Evolutionary conservation across 2,113 vertebrate genomes (phyloP).

Genomic region (Corydoras maculifer): DNA sequence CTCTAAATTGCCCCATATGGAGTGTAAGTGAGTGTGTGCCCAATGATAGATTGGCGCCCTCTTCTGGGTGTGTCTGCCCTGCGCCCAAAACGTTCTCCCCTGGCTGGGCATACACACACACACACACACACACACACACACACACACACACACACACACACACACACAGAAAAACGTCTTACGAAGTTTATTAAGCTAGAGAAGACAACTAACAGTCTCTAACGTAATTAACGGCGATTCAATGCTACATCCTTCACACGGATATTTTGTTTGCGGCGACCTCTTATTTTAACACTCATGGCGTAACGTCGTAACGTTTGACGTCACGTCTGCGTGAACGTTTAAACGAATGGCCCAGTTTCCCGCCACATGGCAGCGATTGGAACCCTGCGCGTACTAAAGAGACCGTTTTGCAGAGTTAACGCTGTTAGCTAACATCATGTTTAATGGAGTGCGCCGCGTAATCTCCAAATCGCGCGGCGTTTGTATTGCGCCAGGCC

Average conservation of each 20-base stretch:
- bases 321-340: slow-evolving; percentile 39
- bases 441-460: slow-evolving; percentile 20
- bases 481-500: slow-evolving; percentile 26
- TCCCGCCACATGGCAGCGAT: slow-evolving; percentile 22
- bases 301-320: too few relatives aligned
- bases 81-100: too few relatives aligned
- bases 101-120: too few relatives aligned
- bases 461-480: slow-evolving; percentile 20
- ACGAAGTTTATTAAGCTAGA: too few relatives aligned
- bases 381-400: neutral
- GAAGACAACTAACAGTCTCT: too few relatives aligned
- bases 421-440: slow-evolving; percentile 11
- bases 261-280: slow-evolving; percentile 47
- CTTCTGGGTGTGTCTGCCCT: too few relatives aligned
- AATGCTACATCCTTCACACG: slow-evolving; percentile 40
- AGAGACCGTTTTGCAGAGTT: neutral
- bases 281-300: slow-evolving; percentile 19
- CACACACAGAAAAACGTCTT: too few relatives aligned
- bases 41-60: too few relatives aligned
- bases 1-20: too few relatives aligned
- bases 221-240: slow-evolving; percentile 38
- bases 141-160: too few relatives aligned
- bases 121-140: too few relatives aligned
- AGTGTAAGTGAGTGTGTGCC: too few relatives aligned
- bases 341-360: slow-evolving; percentile 41